These are phyloP conservation scores for Scolopax rusticola DNA, from an alignment of 2,797 vertebrate species.

Conservation along the genomic window DNA sequence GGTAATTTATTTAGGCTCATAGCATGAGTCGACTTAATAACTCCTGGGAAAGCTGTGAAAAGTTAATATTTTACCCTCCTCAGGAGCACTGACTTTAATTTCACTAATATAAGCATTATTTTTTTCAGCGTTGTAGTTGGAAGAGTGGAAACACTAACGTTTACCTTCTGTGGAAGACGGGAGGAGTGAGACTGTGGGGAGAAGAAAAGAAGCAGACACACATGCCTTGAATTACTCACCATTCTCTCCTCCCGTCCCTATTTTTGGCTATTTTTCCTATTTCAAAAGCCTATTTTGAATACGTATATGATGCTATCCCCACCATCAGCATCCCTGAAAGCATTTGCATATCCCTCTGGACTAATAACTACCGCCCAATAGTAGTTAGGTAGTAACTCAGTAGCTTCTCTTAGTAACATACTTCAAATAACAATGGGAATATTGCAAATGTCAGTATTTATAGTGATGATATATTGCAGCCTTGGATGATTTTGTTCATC, in stretches of 20 bases:
- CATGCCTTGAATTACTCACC: background rate
- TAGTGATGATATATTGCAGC: background rate
- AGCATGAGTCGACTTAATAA: background rate
- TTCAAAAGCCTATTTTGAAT: background rate
- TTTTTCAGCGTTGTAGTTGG: background rate
- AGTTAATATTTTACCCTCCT: background rate
- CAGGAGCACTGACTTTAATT: background rate
- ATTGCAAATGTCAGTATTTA: background rate
- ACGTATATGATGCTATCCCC: background rate
- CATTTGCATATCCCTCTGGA: background rate
- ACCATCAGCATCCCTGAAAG: background rate
- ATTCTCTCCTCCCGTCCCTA: background rate
- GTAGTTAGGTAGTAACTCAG: background rate
- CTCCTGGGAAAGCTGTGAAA: background rate
- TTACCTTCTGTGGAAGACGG: background rate
- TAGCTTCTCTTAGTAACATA: background rate
- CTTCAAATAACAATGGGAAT: background rate
- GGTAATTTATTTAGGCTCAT: background rate
- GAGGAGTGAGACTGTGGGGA: background rate
- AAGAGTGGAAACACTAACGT: background rate
- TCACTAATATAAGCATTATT: background rate
- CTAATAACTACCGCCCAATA: background rate
- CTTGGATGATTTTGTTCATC: background rate
- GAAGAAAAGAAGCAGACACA: background rate
- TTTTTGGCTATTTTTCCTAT: background rate